phyloP scores from a whole-genome alignment of 2,797 vertebrate genomes.

The Arrhamphus sclerolepis region DNA sequence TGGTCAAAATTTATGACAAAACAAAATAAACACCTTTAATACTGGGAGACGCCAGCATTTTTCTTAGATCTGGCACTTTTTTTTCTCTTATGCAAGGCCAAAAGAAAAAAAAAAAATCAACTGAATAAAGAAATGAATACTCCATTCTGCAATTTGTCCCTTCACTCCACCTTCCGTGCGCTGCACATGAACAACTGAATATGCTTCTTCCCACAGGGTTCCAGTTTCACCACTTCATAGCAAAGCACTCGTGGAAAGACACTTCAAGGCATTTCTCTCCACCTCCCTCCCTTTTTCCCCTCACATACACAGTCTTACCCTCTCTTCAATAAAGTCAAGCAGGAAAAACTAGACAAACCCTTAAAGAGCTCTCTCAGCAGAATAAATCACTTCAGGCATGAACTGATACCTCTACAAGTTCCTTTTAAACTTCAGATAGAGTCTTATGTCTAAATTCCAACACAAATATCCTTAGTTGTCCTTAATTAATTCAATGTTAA shows the following conservation, averaged over 20 bases:
- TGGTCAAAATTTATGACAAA: not conserved
- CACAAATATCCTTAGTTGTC: constrained; percentile 46
- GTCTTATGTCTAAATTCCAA: constrained; percentile 36
- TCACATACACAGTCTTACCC: constrained; percentile 54
- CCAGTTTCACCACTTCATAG: constrained; percentile 78
- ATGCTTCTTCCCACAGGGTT: constrained; percentile 83
- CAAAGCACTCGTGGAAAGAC: constrained; percentile 77
- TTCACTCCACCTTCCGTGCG: constrained; percentile 45
- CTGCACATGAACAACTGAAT: constrained; percentile 74
- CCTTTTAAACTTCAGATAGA: constrained; percentile 43
- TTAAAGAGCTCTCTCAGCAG: constrained; percentile 71
- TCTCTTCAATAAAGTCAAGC: constrained; percentile 72
- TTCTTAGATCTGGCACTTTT: not conserved
- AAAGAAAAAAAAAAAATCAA: not conserved
- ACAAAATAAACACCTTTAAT: constrained; percentile 5
- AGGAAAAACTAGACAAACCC: constrained; percentile 78
- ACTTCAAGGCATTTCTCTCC: constrained; percentile 47
- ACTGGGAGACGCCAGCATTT: not conserved
- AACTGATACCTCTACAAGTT: constrained; percentile 55
- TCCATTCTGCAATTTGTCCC: constrained; percentile 36
- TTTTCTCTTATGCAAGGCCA: not conserved
- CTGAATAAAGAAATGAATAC: constrained; percentile 5
- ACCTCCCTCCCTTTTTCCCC: not conserved
- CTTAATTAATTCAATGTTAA: constrained; percentile 13
- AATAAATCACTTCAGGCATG: constrained; percentile 69